Evolutionary conservation across 2,113 vertebrate genomes (phyloP).

Genomic region (Ictalurus punctatus): DNA sequence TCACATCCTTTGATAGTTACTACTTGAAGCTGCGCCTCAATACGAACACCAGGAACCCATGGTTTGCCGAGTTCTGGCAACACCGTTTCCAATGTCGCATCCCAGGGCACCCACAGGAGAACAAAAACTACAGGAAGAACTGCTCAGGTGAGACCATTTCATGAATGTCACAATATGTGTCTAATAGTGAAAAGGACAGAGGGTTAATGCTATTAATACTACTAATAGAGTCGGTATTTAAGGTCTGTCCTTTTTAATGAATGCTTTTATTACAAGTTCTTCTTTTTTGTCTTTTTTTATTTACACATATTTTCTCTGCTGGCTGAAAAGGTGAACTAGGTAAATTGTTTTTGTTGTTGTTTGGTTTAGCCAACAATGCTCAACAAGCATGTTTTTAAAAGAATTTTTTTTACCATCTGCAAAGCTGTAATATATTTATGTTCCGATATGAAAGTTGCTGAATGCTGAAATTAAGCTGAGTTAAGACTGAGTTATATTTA

Average conservation of each 20-base stretch:
- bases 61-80: constrained; percentile 99
- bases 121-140: constrained; percentile 85
- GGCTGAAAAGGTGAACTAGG: constrained; percentile 76
- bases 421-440: constrained; percentile 62
- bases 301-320: constrained; percentile 62
- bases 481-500: not conserved
- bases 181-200: not conserved
- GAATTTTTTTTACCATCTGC: constrained; percentile 44
- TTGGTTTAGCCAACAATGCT: constrained; percentile 61
- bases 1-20: constrained; percentile 91
- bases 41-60: constrained; percentile 92
- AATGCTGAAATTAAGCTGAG: constrained; percentile 23
- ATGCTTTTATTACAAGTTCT: constrained; percentile 20
- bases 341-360: constrained; percentile 64
- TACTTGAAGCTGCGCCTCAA: constrained; percentile 87
- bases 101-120: constrained; percentile 86
- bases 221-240: not conserved
- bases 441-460: constrained; percentile 38
- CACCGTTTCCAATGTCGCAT: constrained; percentile 95
- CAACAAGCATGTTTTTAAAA: constrained; percentile 70
- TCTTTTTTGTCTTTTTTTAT: constrained; percentile 66
- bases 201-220: not conserved
- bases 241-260: not conserved
- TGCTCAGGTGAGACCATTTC: constrained; percentile 84
- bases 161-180: not conserved